These are phyloP conservation scores for Centropus unirufus DNA, from an alignment of 2,113 vertebrate genomes.

Conservation along the genomic window DNA sequence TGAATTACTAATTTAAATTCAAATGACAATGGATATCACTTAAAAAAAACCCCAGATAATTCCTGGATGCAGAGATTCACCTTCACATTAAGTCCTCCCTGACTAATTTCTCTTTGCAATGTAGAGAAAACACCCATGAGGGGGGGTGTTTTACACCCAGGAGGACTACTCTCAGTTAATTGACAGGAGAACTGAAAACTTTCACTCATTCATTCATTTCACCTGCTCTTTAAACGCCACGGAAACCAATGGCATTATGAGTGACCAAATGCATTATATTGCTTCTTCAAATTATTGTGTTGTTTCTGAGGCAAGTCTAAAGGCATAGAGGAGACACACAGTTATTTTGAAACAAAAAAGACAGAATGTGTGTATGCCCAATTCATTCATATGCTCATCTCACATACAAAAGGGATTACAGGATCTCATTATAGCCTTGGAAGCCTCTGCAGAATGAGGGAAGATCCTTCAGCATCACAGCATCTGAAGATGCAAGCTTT, in stretches of 20 bases:
- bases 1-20: neutral
- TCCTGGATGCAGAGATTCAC: neutral
- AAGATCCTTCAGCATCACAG: neutral
- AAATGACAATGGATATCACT: neutral
- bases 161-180: neutral
- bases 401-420: rapidly evolving
- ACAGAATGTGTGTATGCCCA: neutral
- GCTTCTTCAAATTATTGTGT: neutral
- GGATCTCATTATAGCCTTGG: neutral
- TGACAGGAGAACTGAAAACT: neutral
- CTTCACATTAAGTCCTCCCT: neutral
- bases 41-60: neutral
- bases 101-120: neutral
- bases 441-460: neutral
- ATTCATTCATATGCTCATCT: neutral
- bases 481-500: neutral
- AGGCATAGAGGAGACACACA: neutral
- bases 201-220: neutral
- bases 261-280: neutral
- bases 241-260: neutral
- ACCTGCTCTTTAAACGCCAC: neutral
- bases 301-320: neutral
- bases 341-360: neutral
- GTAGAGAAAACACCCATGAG: neutral
- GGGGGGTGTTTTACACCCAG: no score